These are phyloP conservation scores for Toxotes chatareus DNA, from an alignment of 2,113 vertebrate species.

Conservation along the genomic window DNA sequence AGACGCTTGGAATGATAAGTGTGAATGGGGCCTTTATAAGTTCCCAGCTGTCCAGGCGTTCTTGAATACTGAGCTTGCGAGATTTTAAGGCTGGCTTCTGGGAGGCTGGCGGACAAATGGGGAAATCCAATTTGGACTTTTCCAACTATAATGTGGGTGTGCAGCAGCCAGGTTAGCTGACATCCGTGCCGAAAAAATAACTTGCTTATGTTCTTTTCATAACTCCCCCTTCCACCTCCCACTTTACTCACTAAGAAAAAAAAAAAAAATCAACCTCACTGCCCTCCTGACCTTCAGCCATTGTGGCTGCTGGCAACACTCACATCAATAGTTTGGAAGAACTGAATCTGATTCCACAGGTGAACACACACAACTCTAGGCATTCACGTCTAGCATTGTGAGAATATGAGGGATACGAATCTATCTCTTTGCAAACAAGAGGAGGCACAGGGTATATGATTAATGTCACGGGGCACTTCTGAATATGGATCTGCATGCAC, in stretches of 20 bases:
- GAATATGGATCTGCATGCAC: constrained; percentile 76
- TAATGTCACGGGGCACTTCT: constrained; percentile 80
- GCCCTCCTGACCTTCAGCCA: constrained; percentile 27
- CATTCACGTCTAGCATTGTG: constrained; percentile 50
- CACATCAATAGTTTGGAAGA: constrained; percentile 52
- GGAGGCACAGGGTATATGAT: constrained; percentile 80
- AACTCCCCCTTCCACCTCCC: background rate
- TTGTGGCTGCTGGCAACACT: constrained; percentile 46
- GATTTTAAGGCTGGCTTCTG: constrained; percentile 48
- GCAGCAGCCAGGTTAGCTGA: constrained; percentile 56
- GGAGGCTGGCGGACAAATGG: constrained; percentile 33
- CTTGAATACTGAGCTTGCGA: background rate
- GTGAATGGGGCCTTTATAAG: background rate
- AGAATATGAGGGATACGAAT: constrained; percentile 44
- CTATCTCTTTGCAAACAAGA: constrained; percentile 74
- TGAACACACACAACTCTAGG: constrained; percentile 49
- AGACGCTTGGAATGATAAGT: background rate
- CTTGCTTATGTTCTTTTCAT: constrained; percentile 1
- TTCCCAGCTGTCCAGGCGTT: background rate
- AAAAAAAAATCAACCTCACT: background rate
- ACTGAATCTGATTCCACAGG: constrained; percentile 36
- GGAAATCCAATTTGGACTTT: constrained; percentile 38
- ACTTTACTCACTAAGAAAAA: background rate
- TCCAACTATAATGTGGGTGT: constrained; percentile 57
- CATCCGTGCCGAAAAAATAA: constrained; percentile 17